Conservation (phyloP, 2,797 vertebrate species). For the Clarias fuscus region DNA sequence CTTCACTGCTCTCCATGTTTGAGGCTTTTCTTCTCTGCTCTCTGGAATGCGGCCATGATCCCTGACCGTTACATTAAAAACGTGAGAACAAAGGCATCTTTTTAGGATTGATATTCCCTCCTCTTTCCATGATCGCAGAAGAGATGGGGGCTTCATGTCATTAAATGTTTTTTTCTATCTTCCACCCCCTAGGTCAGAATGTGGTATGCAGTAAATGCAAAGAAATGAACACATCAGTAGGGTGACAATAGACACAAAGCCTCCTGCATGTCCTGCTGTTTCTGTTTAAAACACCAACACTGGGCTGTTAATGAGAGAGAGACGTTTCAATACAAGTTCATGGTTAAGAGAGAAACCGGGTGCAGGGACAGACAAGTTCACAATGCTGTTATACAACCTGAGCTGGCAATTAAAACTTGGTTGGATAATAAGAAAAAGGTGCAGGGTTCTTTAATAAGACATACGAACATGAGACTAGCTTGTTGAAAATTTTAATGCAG, state of each 20-base stretch:
- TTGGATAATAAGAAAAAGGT: conserved; percentile 25
- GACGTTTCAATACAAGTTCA: conserved; percentile 47
- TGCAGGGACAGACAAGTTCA: background rate
- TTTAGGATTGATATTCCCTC: conserved; percentile 51
- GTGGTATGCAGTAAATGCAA: conserved; percentile 14
- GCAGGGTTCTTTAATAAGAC: conserved; percentile 3
- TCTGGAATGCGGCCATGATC: conserved; percentile 56
- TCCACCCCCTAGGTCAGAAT: conserved; percentile 25
- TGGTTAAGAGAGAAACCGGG: background rate
- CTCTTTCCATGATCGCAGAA: conserved; percentile 39
- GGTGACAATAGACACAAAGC: conserved; percentile 7
- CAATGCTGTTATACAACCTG: conserved; percentile 1
- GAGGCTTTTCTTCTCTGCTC: conserved; percentile 51
- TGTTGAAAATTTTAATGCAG: background rate
- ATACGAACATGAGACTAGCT: background rate
- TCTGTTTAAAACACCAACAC: conserved; percentile 5
- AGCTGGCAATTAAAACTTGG: conserved; percentile 2
- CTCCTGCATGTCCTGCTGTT: background rate
- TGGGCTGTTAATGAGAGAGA: conserved; percentile 1
- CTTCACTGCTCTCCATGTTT: conserved; percentile 27
- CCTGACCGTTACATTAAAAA: conserved; percentile 55
- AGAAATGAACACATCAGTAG: conserved; percentile 27
- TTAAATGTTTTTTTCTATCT: conserved; percentile 11
- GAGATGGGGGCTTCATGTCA: conserved; percentile 38
- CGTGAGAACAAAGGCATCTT: conserved; percentile 60